Evolutionary conservation across 2,888 invertebrate genomes (phyloP), one percentile per base, ranked within the genome.

Genomic region (Chrysolina americana): DNA sequence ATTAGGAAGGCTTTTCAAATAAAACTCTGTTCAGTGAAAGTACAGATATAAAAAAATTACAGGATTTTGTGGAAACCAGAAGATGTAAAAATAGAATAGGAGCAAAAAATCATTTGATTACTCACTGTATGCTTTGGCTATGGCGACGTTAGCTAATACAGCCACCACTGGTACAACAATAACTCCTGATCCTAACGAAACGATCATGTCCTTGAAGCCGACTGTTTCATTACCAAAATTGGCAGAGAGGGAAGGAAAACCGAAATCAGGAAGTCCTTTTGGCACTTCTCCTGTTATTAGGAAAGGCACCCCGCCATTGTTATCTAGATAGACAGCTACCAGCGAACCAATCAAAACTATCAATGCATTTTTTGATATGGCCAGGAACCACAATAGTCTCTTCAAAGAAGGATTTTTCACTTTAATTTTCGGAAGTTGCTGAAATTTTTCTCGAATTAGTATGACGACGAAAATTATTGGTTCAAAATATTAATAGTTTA

Each of bases 71-170:
- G n/a, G n/a, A n/a, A 28, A 28, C 5, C 28, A 28, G 28, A 2
- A 5, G 5, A 2, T 5, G 2, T 28, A 5, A 3, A 28, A 3
- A 28, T 3, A 28, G 5, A 28, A 28, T 3, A 28, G 28, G 2
- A 28, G 28, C 2, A 28, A 28, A 28, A 28, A 3, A 3, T 3
- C 8, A 50, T n/a, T 47, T 21, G 21, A 44, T 44, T 76, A 80
- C 92, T 92, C 89, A 97, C 98, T 92, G 88, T 97, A 98, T 9
- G 96, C 94, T 89, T 98, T 98, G 15, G 97, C 97, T 81, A 98
- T 98, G 41, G 98, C 97, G 74, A 98, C 95, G 85, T 97, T 96
- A 68, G 97, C 97, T 76, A 98, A 89, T 73, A 98, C 93, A 76
- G 96, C 95, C 71, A 98, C 93, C 44, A 98, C 87, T 4, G 98